phyloP scores from a whole-genome alignment of 2,888 invertebrate genomes.

The Melieria crassipennis region DNA sequence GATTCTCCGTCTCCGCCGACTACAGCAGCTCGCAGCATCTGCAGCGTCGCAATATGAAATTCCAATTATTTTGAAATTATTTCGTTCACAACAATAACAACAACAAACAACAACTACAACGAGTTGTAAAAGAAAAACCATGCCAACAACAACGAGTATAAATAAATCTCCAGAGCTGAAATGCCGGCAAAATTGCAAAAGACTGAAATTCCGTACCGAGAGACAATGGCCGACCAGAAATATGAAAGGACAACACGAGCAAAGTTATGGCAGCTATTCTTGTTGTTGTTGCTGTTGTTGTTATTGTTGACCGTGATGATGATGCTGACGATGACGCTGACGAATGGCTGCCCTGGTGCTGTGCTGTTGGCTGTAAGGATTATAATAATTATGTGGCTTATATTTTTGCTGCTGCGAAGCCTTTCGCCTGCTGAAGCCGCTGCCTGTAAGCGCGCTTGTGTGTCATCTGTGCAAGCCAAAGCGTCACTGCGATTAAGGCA shows the following conservation, averaged over 20 bases:
- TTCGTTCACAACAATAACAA: constrained; percentile 4
- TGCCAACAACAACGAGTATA: no score
- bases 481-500: no score
- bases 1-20: not conserved
- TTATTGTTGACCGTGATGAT: not conserved
- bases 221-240: not conserved
- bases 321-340: constrained; percentile 8
- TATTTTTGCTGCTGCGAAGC: no score
- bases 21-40: not conserved
- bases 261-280: not conserved
- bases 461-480: no score
- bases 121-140: not conserved
- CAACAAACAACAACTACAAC: not conserved
- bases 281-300: not conserved
- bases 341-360: no score
- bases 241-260: not conserved
- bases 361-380: no score
- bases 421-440: no score
- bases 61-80: constrained; percentile 24
- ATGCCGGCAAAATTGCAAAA: no score
- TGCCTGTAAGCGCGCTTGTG: no score
- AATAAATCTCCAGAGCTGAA: no score
- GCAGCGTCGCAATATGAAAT: constrained; percentile 13
- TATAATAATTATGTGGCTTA: no score
- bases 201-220: no score